Conservation (phyloP, 2,113 vertebrate genomes). For the Psilopsiagon aurifrons region DNA sequence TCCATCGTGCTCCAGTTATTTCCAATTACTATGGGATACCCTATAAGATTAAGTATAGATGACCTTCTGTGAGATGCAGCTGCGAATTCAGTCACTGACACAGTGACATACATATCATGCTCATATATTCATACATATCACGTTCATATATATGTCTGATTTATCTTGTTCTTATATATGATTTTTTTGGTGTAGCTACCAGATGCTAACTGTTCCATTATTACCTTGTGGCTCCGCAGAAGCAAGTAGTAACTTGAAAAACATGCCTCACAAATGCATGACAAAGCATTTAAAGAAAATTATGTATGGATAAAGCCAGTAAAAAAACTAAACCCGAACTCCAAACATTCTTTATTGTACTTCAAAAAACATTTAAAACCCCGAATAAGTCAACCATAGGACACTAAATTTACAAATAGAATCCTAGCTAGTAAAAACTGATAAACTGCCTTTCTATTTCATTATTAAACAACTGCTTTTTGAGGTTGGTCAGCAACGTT, state of each 20-base stretch:
- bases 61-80: background rate
- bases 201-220: background rate
- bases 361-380: background rate
- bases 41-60: accelerated
- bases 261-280: background rate
- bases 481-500: background rate
- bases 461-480: background rate
- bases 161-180: background rate
- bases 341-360: background rate
- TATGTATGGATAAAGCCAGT: background rate
- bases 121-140: background rate
- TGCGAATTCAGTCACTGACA: accelerated
- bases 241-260: conserved; percentile 12
- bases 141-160: background rate
- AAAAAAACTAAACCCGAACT: background rate
- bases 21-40: accelerated
- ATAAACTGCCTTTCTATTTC: background rate
- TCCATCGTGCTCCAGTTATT: background rate
- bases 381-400: background rate
- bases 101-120: background rate
- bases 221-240: background rate
- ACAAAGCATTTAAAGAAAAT: background rate
- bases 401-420: background rate
- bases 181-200: background rate
- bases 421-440: accelerated